Conservation (phyloP, 64 coral and sea anemone genomes). For the Stichodactyla mertensii region DNA sequence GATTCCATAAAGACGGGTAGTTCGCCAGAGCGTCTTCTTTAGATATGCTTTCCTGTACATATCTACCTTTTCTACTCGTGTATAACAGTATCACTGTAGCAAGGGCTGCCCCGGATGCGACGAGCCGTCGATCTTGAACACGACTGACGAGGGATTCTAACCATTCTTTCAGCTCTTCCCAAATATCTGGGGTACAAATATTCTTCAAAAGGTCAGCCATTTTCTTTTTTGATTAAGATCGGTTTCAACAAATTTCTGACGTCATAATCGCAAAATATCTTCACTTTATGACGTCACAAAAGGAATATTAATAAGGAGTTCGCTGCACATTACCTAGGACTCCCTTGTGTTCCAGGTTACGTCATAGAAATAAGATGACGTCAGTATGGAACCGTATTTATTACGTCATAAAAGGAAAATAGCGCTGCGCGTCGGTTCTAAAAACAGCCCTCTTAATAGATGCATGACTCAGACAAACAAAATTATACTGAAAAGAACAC, state of each 20-base stretch:
- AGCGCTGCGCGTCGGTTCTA: too few relatives aligned
- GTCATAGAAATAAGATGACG: not conserved
- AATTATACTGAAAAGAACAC: too few relatives aligned
- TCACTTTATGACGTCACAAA: not conserved
- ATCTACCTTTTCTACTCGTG: not conserved
- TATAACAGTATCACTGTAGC: slow-evolving; percentile 26
- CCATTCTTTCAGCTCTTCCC: slow-evolving; percentile 32
- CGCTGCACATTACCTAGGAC: not conserved
- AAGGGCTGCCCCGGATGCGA: slow-evolving; percentile 9
- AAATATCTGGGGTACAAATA: slow-evolving; percentile 17
- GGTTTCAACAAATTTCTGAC: not conserved
- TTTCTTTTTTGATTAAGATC: not conserved
- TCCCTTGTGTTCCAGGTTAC: not conserved
- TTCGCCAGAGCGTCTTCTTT: slow-evolving; percentile 43
- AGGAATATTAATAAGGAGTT: not conserved
- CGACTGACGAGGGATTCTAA: not conserved
- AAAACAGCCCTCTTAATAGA: too few relatives aligned
- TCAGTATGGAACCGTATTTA: not conserved
- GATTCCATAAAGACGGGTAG: slow-evolving; percentile 54
- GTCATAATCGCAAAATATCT: not conserved
- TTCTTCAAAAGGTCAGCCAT: slow-evolving; percentile 51
- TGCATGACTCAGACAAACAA: too few relatives aligned
- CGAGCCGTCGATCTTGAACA: slow-evolving; percentile 23
- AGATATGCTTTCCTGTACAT: slow-evolving; percentile 8
- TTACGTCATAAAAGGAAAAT: not conserved